Conservation (phyloP, 2,888 invertebrate genomes). For the Pegoplata infirma region DNA sequence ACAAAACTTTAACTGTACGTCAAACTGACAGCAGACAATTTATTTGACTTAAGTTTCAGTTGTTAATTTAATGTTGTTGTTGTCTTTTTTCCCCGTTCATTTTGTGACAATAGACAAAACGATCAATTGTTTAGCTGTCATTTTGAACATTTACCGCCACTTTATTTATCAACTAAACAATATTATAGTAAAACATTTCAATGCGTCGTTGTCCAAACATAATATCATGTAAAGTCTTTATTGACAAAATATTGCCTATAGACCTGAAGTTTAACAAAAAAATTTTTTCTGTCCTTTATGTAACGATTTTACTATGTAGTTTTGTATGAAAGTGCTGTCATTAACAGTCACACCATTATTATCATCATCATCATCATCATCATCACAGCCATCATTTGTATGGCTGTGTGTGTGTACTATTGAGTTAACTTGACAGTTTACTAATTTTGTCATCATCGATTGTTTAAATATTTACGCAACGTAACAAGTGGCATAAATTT, state of each 20-base stretch:
- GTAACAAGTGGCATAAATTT: slow-evolving; percentile 52
- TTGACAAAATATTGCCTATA: slow-evolving; percentile 5
- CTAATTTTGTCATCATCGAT: slow-evolving; percentile 60
- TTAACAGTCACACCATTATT: slow-evolving; percentile 22
- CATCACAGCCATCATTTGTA: slow-evolving; percentile 9
- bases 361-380: slow-evolving; percentile 8
- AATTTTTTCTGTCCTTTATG: not conserved
- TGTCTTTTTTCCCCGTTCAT: not conserved
- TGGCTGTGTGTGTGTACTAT: too few relatives aligned
- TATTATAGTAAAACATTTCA: slow-evolving; percentile 1
- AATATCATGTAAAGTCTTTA: slow-evolving; percentile 14
- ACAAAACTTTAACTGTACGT: slow-evolving; percentile 5
- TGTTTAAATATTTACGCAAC: slow-evolving; percentile 55
- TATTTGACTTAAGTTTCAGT: slow-evolving; percentile 34
- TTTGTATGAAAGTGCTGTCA: slow-evolving; percentile 1
- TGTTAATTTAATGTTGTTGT: slow-evolving; percentile 24
- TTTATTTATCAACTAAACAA: slow-evolving; percentile 17
- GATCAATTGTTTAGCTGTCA: slow-evolving; percentile 39
- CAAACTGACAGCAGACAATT: slow-evolving; percentile 39
- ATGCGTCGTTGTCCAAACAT: slow-evolving; percentile 26
- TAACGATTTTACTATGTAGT: not conserved
- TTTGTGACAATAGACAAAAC: slow-evolving; percentile 3
- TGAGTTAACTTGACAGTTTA: slow-evolving; percentile 50
- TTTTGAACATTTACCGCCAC: slow-evolving; percentile 26
- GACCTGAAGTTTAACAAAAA: not conserved